A percentile compares a stretch with the other conserved stretches of the same genome.
Evolutionary conservation across 2,888 invertebrate species (phyloP).

Genomic region (Camptogramma bilineatum): DNA sequence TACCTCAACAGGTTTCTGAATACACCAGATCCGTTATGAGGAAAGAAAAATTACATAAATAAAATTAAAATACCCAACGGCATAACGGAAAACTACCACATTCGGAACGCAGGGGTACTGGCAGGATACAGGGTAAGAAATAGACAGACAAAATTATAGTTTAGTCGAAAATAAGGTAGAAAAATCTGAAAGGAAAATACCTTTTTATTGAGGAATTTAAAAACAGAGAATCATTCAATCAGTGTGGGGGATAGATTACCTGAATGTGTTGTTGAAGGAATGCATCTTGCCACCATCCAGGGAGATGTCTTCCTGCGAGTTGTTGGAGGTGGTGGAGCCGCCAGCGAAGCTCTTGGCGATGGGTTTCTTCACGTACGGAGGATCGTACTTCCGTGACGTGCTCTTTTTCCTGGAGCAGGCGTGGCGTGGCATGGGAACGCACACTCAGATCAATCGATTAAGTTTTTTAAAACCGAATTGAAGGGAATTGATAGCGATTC

Average conservation of each 20-base stretch:
- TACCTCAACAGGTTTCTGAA: conserved; percentile 84
- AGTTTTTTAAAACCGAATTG: conserved; percentile 70
- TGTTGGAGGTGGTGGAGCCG: conserved; percentile 88
- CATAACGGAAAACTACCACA: conserved; percentile 1
- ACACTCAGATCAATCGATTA: conserved; percentile 86
- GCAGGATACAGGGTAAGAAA: conserved; percentile 31
- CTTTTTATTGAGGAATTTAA: conserved; percentile 21
- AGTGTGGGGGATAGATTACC: conserved; percentile 77
- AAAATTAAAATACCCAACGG: conserved; percentile 22
- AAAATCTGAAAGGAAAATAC: conserved; percentile 33
- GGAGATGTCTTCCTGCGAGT: conserved; percentile 92
- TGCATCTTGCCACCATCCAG: conserved; percentile 94
- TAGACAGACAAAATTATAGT: conserved; percentile 32
- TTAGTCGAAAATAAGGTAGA: conserved; percentile 30
- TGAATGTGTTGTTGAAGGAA: conserved; percentile 91
- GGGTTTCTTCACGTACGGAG: conserved; percentile 94
- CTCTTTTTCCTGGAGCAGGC: conserved; percentile 92
- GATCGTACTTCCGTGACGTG: conserved; percentile 94
- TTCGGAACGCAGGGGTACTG: conserved; percentile 19
- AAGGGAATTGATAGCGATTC: conserved; percentile 64
- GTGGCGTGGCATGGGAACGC: conserved; percentile 79
- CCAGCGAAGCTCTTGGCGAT: conserved; percentile 90
- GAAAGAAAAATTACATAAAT: conserved; percentile 63
- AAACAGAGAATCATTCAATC: conserved; percentile 12
- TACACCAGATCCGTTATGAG: conserved; percentile 79